These are phyloP conservation scores for Dicrostonyx torquatus DNA, from an alignment of 2,797 vertebrate genomes.

Conservation along the genomic window DNA sequence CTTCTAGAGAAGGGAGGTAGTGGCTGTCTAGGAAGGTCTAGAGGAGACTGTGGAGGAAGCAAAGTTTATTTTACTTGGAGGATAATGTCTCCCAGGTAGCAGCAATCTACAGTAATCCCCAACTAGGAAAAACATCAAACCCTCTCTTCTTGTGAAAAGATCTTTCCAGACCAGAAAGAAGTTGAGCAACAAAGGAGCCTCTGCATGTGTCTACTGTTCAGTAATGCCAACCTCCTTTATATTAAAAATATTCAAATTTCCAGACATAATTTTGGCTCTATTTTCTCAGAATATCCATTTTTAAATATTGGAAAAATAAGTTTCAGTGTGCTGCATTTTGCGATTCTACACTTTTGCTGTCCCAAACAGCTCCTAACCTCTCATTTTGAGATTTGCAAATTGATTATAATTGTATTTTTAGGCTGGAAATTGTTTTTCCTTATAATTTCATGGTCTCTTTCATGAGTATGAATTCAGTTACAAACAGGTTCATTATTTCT, in stretches of 20 bases:
- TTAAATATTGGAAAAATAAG: neutral
- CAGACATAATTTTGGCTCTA: neutral
- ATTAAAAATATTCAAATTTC: neutral
- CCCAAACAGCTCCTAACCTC: neutral
- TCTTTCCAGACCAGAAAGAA: neutral
- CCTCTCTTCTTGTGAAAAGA: neutral
- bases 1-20: neutral
- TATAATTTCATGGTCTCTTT: neutral
- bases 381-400: slow-evolving; percentile 28
- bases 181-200: neutral
- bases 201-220: neutral
- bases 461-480: slow-evolving; percentile 15
- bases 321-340: neutral
- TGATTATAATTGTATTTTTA: slow-evolving; percentile 28
- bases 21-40: neutral
- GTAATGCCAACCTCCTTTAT: neutral
- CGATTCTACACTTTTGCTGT: neutral
- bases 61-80: neutral
- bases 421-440: slow-evolving; percentile 26
- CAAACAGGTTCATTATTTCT: neutral
- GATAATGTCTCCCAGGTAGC: neutral
- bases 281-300: neutral
- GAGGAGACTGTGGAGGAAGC: neutral
- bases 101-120: neutral
- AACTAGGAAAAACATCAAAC: neutral